These are phyloP conservation scores for Philereme vetulata DNA, from an alignment of 2,888 invertebrate species.

Conservation along the genomic window DNA sequence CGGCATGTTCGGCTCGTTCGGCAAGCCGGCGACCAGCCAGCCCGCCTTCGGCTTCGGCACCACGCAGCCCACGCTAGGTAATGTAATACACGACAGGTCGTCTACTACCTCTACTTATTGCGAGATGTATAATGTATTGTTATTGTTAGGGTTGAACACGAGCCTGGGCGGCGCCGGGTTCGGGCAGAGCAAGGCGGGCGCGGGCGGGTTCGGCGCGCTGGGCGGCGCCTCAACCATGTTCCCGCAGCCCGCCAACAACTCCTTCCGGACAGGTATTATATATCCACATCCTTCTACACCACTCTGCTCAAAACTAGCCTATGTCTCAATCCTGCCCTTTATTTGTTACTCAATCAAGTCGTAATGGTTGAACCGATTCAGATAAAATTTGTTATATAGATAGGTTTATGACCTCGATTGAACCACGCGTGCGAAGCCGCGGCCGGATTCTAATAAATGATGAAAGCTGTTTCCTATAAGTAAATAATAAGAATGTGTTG, in stretches of 20 bases:
- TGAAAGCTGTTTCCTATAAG: neutral
- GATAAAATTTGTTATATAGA: too few species aligned
- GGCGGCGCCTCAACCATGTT: conserved; percentile 62
- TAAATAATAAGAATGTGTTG: neutral
- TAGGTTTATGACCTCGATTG: too few species aligned
- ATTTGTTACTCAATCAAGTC: too few species aligned
- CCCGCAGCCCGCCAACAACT: conserved; percentile 61
- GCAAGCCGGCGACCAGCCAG: conserved; percentile 68
- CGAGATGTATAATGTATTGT: neutral
- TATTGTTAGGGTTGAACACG: conserved; percentile 53
- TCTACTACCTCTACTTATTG: too few species aligned
- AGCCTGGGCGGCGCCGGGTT: conserved; percentile 58
- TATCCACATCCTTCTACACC: too few species aligned
- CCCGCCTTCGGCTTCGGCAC: conserved; percentile 84
- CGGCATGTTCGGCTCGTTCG: conserved; percentile 82
- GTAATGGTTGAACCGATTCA: too few species aligned
- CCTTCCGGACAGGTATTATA: conserved; percentile 54
- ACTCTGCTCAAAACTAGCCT: too few species aligned
- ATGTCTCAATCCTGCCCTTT: too few species aligned
- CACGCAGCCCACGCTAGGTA: conserved; percentile 70
- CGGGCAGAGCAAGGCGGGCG: conserved; percentile 27
- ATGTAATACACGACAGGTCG: conserved; percentile 9
- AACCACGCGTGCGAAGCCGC: too few species aligned
- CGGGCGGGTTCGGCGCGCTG: conserved; percentile 52
- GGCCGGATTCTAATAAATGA: conserved; percentile 16